Conservation (phyloP, 2,797 vertebrate genomes). For the Gouania willdenowi region DNA sequence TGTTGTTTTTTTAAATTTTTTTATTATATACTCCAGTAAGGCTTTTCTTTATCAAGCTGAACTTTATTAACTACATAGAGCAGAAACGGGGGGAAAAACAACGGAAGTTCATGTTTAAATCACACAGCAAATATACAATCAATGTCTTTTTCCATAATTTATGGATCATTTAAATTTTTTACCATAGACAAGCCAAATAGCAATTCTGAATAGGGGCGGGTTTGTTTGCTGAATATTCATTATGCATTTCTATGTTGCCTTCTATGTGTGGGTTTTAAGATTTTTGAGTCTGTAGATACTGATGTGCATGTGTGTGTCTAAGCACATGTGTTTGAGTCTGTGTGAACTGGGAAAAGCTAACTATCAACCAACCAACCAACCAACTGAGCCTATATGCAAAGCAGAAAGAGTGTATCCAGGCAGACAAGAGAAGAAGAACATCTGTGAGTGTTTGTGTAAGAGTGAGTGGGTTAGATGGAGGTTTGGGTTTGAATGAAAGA, state of each 20-base stretch:
- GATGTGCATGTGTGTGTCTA: not conserved
- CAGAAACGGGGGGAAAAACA: not conserved
- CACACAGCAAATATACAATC: constrained; percentile 53
- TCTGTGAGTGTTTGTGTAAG: not conserved
- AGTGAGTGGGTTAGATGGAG: not conserved
- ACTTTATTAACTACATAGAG: not conserved
- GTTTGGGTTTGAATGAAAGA: not conserved
- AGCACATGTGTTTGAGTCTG: not conserved
- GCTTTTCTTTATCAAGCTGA: constrained; percentile 1
- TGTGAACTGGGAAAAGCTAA: constrained; percentile 6
- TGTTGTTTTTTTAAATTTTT: no score
- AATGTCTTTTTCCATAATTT: constrained; percentile 59
- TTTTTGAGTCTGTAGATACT: no score
- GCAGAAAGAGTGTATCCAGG: constrained; percentile 16
- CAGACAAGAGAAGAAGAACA: not conserved
- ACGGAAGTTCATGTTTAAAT: constrained; percentile 49
- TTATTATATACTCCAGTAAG: no score
- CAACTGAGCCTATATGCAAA: constrained; percentile 11
- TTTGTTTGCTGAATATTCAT: not conserved
- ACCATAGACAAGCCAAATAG: constrained; percentile 58
- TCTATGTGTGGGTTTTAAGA: not conserved
- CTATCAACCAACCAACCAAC: constrained; percentile 27
- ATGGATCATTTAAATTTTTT: constrained; percentile 60
- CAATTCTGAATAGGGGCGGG: constrained; percentile 1
- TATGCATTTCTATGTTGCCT: not conserved